Conservation (phyloP, 2,888 invertebrate species). For the Agrochola lychnidis region DNA sequence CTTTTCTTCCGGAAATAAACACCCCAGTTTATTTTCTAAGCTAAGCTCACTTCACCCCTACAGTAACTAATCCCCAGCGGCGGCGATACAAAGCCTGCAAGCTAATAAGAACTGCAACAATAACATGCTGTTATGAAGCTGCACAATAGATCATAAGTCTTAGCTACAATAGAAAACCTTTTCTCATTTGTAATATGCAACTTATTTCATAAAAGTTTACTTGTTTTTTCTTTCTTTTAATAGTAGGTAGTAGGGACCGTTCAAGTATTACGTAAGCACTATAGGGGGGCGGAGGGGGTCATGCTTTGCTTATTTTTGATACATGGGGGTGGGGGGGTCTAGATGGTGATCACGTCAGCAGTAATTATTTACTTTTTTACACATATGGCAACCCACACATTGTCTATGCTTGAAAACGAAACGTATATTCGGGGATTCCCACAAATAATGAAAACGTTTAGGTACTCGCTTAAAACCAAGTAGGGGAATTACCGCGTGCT, state of each 20-base stretch:
- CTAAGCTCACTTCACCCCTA: conserved; percentile 9
- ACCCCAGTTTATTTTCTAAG: conserved; percentile 18
- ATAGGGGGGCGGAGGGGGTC: no score
- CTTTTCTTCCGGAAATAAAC: background rate
- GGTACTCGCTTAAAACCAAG: no score
- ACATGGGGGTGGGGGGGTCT: no score
- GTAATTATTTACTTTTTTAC: no score
- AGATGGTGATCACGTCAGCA: no score
- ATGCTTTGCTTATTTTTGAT: no score
- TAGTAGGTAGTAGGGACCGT: background rate
- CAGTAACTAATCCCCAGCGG: conserved; percentile 32
- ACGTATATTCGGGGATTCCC: no score
- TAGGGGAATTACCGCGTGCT: no score
- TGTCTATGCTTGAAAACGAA: no score
- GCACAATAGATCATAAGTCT: conserved; percentile 42
- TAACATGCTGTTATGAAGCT: conserved; percentile 33
- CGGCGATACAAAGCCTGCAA: conserved; percentile 36
- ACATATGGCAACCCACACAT: no score
- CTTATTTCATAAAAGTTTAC: background rate
- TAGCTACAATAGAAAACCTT: conserved; percentile 23
- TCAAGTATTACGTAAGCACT: no score
- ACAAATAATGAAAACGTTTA: no score
- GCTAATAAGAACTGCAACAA: conserved; percentile 51
- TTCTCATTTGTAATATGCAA: conserved; percentile 11
- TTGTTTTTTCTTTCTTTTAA: background rate